Evolutionary conservation across 2,888 invertebrate species (phyloP).

Genomic region (Napeogenes inachia): DNA sequence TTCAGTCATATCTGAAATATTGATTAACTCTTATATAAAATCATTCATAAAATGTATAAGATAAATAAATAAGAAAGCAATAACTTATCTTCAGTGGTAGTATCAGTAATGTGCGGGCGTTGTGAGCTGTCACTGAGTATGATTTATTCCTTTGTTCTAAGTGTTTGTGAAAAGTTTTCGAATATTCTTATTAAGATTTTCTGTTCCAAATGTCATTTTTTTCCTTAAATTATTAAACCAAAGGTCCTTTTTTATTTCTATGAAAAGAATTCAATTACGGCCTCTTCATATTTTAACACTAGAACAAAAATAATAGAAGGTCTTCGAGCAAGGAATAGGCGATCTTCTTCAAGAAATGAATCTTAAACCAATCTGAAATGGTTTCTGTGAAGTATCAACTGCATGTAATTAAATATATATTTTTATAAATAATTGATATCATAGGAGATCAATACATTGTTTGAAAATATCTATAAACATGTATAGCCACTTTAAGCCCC

Average conservation of each 20-base stretch:
- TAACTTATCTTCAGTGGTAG: neutral
- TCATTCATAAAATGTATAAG: slow-evolving; percentile 16
- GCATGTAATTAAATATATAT: too few species aligned
- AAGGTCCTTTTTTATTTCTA: neutral
- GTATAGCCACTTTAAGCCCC: too few species aligned
- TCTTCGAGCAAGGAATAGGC: too few species aligned
- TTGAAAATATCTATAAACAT: too few species aligned
- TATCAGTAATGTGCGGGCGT: slow-evolving; percentile 23
- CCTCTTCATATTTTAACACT: too few species aligned
- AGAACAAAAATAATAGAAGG: too few species aligned
- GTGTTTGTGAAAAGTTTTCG: slow-evolving; percentile 6
- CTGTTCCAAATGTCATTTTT: neutral
- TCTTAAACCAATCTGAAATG: too few species aligned
- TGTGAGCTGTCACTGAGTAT: slow-evolving; percentile 24
- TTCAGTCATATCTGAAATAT: neutral
- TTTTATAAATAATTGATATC: too few species aligned
- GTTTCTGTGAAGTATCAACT: too few species aligned
- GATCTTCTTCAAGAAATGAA: too few species aligned
- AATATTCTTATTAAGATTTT: slow-evolving; percentile 8
- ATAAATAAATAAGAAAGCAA: slow-evolving; percentile 6
- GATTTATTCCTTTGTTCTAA: slow-evolving; percentile 25
- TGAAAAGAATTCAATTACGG: too few species aligned
- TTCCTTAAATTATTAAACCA: neutral
- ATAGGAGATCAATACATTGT: too few species aligned
- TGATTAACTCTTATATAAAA: slow-evolving; percentile 2